These are phyloP conservation scores for Crenichthys baileyi DNA, from an alignment of 2,797 vertebrate species.

Conservation along the genomic window DNA sequence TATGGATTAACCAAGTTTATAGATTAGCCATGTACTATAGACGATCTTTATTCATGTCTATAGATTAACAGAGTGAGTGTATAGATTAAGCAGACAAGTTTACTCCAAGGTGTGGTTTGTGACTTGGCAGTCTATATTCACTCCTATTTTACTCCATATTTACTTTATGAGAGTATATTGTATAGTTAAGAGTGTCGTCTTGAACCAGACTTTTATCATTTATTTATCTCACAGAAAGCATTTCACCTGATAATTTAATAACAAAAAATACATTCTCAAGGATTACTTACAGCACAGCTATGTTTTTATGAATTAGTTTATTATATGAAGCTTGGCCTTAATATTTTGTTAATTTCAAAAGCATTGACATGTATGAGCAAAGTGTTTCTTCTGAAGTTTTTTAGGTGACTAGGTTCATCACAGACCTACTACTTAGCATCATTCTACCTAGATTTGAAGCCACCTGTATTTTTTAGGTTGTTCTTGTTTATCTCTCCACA, in stretches of 20 bases:
- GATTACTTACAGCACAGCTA: not conserved
- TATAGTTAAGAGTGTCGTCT: not conserved
- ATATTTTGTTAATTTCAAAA: not conserved
- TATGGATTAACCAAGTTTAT: slow-evolving; percentile 77
- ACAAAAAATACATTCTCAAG: not conserved
- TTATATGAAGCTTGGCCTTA: not conserved
- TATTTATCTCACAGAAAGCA: not conserved
- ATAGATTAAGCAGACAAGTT: slow-evolving; percentile 62
- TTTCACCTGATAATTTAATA: not conserved
- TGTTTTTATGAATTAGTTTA: not conserved
- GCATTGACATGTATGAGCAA: not conserved
- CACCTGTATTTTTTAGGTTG: not conserved
- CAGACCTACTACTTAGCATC: not conserved
- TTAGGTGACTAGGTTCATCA: not conserved
- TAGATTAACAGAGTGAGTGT: slow-evolving; percentile 55
- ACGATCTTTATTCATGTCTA: slow-evolving; percentile 42
- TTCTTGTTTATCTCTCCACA: rapidly evolving
- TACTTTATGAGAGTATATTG: no score
- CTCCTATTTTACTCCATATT: not conserved
- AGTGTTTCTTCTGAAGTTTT: not conserved
- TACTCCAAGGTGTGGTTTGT: slow-evolving; percentile 41
- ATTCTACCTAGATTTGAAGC: not conserved
- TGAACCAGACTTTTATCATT: not conserved
- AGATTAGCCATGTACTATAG: slow-evolving; percentile 76
- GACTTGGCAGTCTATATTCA: not conserved